phyloP scores from a whole-genome alignment of 2,797 vertebrate species.

The Delichon dasypus region DNA sequence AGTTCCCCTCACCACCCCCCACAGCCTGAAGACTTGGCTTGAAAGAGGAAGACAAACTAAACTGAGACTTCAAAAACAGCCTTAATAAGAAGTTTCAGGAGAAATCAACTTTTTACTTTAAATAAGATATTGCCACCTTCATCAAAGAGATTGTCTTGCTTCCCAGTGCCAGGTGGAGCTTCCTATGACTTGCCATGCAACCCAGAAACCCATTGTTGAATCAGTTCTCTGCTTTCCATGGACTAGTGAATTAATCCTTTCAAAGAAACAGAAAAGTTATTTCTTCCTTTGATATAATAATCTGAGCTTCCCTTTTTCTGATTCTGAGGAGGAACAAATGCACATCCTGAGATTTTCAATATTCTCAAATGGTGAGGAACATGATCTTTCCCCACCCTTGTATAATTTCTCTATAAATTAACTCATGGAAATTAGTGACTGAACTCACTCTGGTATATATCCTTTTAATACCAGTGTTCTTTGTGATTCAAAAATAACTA shows the following conservation, averaged over 20 bases:
- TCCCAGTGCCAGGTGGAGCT: background rate
- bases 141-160: background rate
- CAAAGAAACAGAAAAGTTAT: background rate
- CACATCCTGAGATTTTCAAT: background rate
- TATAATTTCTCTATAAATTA: background rate
- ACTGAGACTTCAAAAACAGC: background rate
- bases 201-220: background rate
- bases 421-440: background rate
- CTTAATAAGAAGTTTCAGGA: slow-evolving; percentile 6
- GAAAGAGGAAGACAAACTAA: background rate
- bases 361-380: background rate
- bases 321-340: background rate
- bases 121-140: background rate
- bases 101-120: background rate
- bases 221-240: background rate
- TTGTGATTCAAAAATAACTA: background rate
- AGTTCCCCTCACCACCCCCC: background rate
- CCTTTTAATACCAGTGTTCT: background rate
- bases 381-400: background rate
- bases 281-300: background rate
- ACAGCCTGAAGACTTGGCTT: background rate
- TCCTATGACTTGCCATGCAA: background rate
- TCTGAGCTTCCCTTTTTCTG: background rate
- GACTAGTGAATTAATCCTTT: background rate
- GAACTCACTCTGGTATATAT: background rate